These are phyloP conservation scores for Sarcophaga caerulescens DNA, from an alignment of 2,888 invertebrate species.

Conservation along the genomic window DNA sequence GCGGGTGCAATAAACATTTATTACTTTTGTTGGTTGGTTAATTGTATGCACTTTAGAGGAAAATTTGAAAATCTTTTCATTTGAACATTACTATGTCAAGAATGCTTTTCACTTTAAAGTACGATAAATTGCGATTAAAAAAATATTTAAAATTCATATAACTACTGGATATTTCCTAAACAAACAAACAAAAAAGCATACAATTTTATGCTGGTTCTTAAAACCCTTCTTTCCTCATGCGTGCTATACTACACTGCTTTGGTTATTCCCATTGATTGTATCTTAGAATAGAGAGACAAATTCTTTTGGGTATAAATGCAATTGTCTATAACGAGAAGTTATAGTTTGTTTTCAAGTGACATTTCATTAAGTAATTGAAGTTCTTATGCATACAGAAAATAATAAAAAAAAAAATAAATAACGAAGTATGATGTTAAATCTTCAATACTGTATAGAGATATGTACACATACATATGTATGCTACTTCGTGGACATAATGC, in stretches of 20 bases:
- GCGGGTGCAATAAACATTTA: constrained; percentile 55
- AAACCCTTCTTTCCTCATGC: background rate
- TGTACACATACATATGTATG: constrained; percentile 12
- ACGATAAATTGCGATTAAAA: background rate
- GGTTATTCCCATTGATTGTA: background rate
- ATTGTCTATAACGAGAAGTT: constrained; percentile 39
- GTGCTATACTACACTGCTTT: too few relatives aligned
- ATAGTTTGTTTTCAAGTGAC: constrained; percentile 53
- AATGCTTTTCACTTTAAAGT: background rate
- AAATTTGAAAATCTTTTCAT: background rate
- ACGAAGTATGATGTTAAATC: constrained; percentile 25
- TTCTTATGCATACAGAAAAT: constrained; percentile 6
- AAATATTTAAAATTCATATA: background rate
- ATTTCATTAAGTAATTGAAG: constrained; percentile 66
- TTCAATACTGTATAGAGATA: constrained; percentile 7
- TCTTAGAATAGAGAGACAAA: background rate
- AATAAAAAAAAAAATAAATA: background rate
- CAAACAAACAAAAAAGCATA: background rate
- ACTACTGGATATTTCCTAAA: background rate
- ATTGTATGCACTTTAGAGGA: background rate
- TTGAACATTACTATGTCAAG: background rate
- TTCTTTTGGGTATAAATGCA: constrained; percentile 33
- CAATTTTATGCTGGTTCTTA: background rate
- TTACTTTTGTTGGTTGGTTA: constrained; percentile 29
- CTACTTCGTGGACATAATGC: constrained; percentile 69